Percentiles rank a stretch among this genome's conserved stretches.
Evolutionary conservation across 2,888 invertebrate genomes (phyloP).

Genomic region (Tiliacea citrago): DNA sequence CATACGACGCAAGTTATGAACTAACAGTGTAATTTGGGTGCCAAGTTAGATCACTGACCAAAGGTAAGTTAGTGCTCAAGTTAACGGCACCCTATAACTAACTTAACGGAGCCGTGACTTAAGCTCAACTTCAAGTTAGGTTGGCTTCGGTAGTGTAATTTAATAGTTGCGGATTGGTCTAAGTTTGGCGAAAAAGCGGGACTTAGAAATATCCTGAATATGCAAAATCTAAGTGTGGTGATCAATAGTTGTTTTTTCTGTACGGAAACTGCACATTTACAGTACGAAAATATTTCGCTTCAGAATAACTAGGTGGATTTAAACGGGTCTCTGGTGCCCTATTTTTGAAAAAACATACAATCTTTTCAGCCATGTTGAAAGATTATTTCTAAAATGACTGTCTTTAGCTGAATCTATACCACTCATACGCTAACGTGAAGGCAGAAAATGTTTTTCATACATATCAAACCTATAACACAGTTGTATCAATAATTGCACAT

Average conservation of each 20-base stretch:
- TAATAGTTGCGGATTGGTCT: slow-evolving; percentile 69
- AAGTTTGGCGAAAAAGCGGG: slow-evolving; percentile 42
- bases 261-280: too few relatives aligned
- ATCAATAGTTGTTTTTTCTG: not conserved
- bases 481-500: too few relatives aligned
- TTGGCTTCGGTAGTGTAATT: slow-evolving; percentile 71
- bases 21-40: slow-evolving; percentile 65
- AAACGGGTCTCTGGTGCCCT: too few relatives aligned
- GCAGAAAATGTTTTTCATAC: too few relatives aligned
- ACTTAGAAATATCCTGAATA: not conserved
- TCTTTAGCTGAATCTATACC: too few relatives aligned
- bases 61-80: slow-evolving; percentile 68
- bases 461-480: too few relatives aligned
- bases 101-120: slow-evolving; percentile 73
- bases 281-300: too few relatives aligned
- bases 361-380: too few relatives aligned
- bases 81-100: slow-evolving; percentile 68
- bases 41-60: slow-evolving; percentile 71
- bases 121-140: slow-evolving; percentile 70
- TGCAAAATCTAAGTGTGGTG: not conserved
- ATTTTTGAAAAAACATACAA: too few relatives aligned
- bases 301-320: too few relatives aligned
- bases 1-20: slow-evolving; percentile 61
- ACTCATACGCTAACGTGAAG: too few relatives aligned
- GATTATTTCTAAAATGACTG: too few relatives aligned